Conservation (phyloP, 2,797 vertebrate species). For the Yasuhikotakia modesta region DNA sequence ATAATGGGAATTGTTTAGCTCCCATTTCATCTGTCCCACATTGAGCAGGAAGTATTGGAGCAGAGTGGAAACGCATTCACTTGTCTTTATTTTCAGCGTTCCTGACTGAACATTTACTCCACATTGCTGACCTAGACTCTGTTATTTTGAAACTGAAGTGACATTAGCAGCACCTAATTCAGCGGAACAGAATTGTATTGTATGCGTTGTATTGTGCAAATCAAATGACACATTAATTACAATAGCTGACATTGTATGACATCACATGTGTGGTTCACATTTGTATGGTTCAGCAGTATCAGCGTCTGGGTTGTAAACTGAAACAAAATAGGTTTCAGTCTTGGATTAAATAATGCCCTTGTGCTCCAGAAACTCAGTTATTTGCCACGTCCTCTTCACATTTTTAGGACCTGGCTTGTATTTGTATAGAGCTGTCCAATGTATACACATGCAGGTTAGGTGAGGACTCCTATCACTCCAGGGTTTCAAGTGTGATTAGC, state of each 20-base stretch:
- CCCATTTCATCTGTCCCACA: constrained; percentile 47
- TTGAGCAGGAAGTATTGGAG: constrained; percentile 49
- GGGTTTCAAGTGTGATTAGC: background rate
- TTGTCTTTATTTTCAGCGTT: constrained; percentile 46
- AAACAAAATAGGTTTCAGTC: constrained; percentile 42
- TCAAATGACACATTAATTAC: constrained; percentile 2
- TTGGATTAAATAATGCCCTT: constrained; percentile 45
- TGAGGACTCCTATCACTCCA: constrained; percentile 21
- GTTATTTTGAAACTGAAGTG: background rate
- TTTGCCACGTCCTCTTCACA: constrained; percentile 42
- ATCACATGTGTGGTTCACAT: constrained; percentile 5
- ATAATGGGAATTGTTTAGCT: constrained; percentile 53
- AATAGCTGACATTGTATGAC: background rate
- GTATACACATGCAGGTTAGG: constrained; percentile 27
- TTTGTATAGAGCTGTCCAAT: constrained; percentile 39
- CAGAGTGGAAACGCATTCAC: constrained; percentile 52
- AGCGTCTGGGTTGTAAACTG: constrained; percentile 12
- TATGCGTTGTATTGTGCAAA: background rate
- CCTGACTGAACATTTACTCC: background rate
- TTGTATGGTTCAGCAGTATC: constrained; percentile 17
- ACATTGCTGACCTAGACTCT: background rate
- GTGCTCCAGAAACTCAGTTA: constrained; percentile 37
- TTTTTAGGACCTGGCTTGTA: constrained; percentile 29
- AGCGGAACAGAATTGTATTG: too few species aligned
- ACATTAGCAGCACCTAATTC: background rate